Evolutionary conservation across 2,888 invertebrate species (phyloP).

Genomic region (Hemistola chrysoprasaria): DNA sequence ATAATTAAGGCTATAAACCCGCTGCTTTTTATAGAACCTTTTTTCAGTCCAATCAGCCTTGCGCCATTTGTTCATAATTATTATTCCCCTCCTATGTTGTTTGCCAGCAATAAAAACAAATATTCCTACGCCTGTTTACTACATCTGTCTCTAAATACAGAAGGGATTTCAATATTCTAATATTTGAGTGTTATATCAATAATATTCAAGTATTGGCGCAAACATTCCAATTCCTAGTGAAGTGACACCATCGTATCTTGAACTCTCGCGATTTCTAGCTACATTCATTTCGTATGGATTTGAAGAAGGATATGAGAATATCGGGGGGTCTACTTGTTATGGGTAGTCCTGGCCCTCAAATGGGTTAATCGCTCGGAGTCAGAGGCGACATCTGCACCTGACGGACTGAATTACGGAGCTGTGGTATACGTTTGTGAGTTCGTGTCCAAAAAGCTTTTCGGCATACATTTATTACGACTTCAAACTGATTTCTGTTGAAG

Average conservation of each 20-base stretch:
- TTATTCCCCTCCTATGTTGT: constrained; percentile 3
- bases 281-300: constrained; percentile 25
- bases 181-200: constrained; percentile 56
- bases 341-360: constrained; percentile 57
- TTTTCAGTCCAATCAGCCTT: constrained; percentile 1
- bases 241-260: constrained; percentile 38
- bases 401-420: constrained; percentile 74
- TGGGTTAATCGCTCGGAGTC: constrained; percentile 76
- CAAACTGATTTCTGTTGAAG: constrained; percentile 8
- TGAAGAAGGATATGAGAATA: constrained; percentile 32
- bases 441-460: constrained; percentile 46
- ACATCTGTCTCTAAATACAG: constrained; percentile 27
- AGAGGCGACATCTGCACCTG: constrained; percentile 72
- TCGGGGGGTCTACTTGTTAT: constrained; percentile 41
- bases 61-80: constrained; percentile 7
- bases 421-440: constrained; percentile 49
- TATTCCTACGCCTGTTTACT: constrained; percentile 20
- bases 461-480: constrained; percentile 25
- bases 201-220: constrained; percentile 65
- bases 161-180: constrained; percentile 54
- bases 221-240: constrained; percentile 59
- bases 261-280: constrained; percentile 32
- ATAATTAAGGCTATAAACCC: constrained; percentile 7
- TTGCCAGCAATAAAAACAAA: constrained; percentile 14
- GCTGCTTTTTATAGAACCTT: constrained; percentile 5